A percentile compares a stretch with the other conserved stretches of the same genome.
phyloP scores from a whole-genome alignment of 1,140 invertebrate species.

The Drusus annulatus region DNA sequence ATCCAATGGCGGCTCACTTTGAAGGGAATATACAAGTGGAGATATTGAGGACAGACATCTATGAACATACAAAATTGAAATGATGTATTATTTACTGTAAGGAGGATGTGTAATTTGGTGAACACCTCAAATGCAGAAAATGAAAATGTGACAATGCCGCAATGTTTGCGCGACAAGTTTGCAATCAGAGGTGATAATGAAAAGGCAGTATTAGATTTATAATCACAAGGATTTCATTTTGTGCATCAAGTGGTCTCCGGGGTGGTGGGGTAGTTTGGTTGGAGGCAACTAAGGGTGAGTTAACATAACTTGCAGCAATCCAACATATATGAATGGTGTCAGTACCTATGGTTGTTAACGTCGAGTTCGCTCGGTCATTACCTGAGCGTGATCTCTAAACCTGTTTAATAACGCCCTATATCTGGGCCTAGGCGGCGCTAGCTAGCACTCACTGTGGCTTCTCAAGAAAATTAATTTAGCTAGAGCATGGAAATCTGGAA shows the following conservation, averaged over 20 bases:
- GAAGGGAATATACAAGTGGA: constrained; percentile 3
- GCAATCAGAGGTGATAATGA: not conserved
- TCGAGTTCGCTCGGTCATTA: constrained; percentile 26
- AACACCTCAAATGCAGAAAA: constrained; percentile 29
- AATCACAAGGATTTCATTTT: constrained; percentile 25
- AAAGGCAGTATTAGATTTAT: too few relatives aligned
- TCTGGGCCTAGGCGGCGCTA: constrained; percentile 59
- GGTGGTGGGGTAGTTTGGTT: not conserved
- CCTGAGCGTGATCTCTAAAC: constrained; percentile 45
- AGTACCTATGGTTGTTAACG: constrained; percentile 56
- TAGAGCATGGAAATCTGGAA: constrained; percentile 83
- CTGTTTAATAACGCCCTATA: constrained; percentile 58
- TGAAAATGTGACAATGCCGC: constrained; percentile 6
- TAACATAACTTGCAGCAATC: constrained; percentile 68
- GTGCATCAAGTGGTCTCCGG: constrained; percentile 17
- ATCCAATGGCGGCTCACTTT: not conserved
- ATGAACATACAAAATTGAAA: not conserved
- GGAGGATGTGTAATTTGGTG: not conserved
- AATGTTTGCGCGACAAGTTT: not conserved
- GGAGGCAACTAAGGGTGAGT: constrained; percentile 38
- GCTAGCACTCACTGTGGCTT: constrained; percentile 73
- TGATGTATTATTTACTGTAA: not conserved
- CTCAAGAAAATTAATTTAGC: constrained; percentile 79
- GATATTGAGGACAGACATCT: not conserved
- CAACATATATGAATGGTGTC: constrained; percentile 53